A percentile compares a stretch with the other conserved stretches of the same genome.
phyloP scores from a whole-genome alignment of 2,797 vertebrate species.

The Gymnopithys bicolor region DNA sequence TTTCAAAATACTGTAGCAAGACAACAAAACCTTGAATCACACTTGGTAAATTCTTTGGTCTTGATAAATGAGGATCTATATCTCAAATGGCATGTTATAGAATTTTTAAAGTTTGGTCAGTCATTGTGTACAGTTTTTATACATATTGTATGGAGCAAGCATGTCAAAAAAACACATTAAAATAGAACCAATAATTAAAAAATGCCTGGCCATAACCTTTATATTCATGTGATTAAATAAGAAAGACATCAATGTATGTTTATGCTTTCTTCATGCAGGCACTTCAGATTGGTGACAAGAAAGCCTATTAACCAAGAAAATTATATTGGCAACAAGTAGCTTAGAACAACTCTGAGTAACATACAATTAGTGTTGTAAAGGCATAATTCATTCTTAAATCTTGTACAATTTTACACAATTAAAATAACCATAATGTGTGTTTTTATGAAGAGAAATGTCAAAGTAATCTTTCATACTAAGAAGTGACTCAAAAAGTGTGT shows the following conservation, averaged over 20 bases:
- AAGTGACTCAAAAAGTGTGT: neutral
- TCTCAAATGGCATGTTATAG: neutral
- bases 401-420: neutral
- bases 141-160: neutral
- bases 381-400: neutral
- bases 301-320: neutral
- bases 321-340: neutral
- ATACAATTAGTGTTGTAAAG: neutral
- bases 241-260: neutral
- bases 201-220: neutral
- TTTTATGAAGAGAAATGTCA: neutral
- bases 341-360: neutral
- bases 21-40: neutral
- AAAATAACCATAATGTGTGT: neutral
- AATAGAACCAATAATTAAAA: neutral
- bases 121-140: neutral
- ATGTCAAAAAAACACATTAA: neutral
- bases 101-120: neutral
- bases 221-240: neutral
- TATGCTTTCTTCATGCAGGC: neutral
- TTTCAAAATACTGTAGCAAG: neutral
- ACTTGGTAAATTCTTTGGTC: neutral
- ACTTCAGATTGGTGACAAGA: neutral
- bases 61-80: neutral
- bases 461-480: neutral